These are phyloP conservation scores for Ischnura elegans DNA, from an alignment of 2,888 invertebrate genomes.

Conservation along the genomic window DNA sequence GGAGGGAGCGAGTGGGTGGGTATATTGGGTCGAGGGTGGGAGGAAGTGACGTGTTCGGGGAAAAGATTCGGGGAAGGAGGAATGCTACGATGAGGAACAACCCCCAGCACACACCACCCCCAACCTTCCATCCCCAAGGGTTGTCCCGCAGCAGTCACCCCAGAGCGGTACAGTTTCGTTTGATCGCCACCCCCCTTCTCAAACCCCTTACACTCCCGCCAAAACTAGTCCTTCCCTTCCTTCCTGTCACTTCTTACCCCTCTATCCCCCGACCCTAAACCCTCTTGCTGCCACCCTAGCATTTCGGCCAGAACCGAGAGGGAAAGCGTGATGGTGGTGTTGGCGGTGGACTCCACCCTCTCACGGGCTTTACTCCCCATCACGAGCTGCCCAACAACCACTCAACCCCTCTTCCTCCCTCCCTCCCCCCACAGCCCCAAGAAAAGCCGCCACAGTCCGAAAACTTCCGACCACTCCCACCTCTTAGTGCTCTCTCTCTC, in stretches of 20 bases:
- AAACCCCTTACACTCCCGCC: neutral
- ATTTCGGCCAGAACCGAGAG: no score
- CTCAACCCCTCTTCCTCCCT: conserved; percentile 29
- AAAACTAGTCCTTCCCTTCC: conserved; percentile 17
- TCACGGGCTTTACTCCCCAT: conserved; percentile 50
- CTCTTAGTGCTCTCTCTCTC: conserved; percentile 8
- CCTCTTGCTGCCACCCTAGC: no score
- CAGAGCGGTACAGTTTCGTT: conserved; percentile 20
- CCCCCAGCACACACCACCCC: neutral
- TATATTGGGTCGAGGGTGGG: neutral
- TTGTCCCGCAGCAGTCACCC: neutral
- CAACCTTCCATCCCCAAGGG: neutral
- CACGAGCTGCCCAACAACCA: conserved; percentile 64
- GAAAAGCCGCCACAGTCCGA: neutral
- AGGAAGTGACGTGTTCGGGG: conserved; percentile 50
- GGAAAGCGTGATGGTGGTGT: neutral
- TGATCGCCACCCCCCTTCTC: neutral
- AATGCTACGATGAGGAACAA: neutral
- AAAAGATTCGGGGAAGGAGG: neutral
- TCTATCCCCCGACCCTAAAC: neutral
- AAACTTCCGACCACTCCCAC: conserved; percentile 49
- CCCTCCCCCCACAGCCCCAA: neutral
- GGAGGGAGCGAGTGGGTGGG: neutral
- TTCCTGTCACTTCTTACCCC: conserved; percentile 23
- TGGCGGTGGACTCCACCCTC: conserved; percentile 2